phyloP scores from a whole-genome alignment of 2,797 vertebrate species.

The Leucoraja ocellata region DNA sequence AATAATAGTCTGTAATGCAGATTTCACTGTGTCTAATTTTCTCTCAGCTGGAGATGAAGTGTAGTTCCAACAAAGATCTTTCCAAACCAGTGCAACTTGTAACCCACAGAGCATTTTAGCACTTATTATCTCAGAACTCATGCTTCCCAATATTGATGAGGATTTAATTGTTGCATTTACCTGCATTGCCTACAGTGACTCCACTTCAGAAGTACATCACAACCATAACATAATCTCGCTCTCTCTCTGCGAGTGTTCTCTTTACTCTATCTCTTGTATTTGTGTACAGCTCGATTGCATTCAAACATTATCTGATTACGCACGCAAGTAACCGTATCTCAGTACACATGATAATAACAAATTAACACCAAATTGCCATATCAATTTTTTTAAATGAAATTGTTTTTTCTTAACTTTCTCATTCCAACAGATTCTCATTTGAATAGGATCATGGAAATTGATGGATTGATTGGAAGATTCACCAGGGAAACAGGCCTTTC shows the following conservation, averaged over 20 bases:
- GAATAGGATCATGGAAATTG: neutral
- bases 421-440: neutral
- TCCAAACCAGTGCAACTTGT: neutral
- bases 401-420: neutral
- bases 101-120: neutral
- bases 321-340: too few species aligned
- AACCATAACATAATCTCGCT: neutral
- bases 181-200: neutral
- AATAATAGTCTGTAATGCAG: neutral
- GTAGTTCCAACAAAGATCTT: neutral
- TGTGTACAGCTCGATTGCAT: too few species aligned
- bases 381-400: neutral
- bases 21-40: neutral
- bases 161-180: neutral
- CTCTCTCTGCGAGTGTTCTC: neutral
- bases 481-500: too few species aligned
- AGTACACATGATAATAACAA: too few species aligned
- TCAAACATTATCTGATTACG: too few species aligned
- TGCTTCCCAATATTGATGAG: neutral
- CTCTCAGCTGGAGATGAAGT: slow-evolving; percentile 4
- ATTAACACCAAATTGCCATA: too few species aligned
- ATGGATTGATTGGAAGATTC: too few species aligned
- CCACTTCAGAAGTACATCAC: neutral
- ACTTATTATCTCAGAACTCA: neutral
- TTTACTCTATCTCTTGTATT: too few species aligned